Conservation (phyloP, 1,140 invertebrate species). For the Leptinotarsa lineolata region DNA sequence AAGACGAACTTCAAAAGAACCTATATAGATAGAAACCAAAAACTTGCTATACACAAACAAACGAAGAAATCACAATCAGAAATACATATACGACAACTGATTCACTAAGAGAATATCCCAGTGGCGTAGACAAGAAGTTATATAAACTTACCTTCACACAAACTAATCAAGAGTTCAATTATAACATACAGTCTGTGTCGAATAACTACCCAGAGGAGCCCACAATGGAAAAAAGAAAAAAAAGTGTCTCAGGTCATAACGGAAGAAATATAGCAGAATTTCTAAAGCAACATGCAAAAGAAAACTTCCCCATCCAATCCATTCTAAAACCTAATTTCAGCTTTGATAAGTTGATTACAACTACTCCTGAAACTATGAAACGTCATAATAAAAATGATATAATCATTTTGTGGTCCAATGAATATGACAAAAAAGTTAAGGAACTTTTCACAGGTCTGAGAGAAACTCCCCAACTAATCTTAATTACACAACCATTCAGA, state of each 20-base stretch:
- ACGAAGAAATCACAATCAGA: too few relatives aligned
- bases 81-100: too few relatives aligned
- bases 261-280: not conserved
- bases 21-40: too few relatives aligned
- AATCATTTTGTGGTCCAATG: not conserved
- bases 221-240: too few relatives aligned
- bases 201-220: too few relatives aligned
- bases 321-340: not conserved
- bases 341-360: not conserved
- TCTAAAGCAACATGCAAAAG: not conserved
- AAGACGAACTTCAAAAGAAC: too few relatives aligned
- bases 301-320: not conserved
- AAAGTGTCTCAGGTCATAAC: not conserved
- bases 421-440: not conserved
- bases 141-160: too few relatives aligned
- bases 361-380: not conserved
- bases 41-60: too few relatives aligned
- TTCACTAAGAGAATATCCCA: too few relatives aligned
- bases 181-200: too few relatives aligned
- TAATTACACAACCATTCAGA: not conserved
- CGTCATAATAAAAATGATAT: not conserved
- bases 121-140: too few relatives aligned
- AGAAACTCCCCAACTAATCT: not conserved
- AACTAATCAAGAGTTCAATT: too few relatives aligned
- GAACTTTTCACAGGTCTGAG: not conserved